A percentile compares a stretch with the other conserved stretches of the same genome.
Conservation (phyloP, 2,797 vertebrate genomes). For the Lates japonicus region DNA sequence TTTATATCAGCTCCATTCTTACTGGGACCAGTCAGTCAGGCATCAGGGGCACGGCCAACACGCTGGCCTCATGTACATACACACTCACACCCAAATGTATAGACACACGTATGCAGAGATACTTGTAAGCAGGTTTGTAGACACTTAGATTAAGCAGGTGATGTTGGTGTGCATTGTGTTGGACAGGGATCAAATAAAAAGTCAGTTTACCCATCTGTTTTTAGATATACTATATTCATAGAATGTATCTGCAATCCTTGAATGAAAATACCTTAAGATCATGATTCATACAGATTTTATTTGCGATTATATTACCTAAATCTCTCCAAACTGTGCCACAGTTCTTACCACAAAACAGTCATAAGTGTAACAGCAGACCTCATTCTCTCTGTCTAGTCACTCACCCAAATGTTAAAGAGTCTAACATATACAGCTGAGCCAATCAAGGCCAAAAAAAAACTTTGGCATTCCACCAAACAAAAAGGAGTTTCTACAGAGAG, state of each 20-base stretch:
- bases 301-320: background rate
- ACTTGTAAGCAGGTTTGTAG: conserved; percentile 11
- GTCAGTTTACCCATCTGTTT: no score
- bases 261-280: background rate
- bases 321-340: background rate
- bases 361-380: background rate
- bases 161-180: background rate
- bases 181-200: background rate
- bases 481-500: conserved; percentile 16
- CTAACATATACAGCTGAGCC: conserved; percentile 4
- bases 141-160: background rate
- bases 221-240: background rate
- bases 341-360: background rate
- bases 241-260: background rate
- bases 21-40: conserved; percentile 78
- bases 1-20: conserved; percentile 86
- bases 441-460: conserved; percentile 3
- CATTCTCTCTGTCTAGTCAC: background rate
- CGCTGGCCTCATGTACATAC: conserved; percentile 24
- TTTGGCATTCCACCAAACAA: conserved; percentile 15
- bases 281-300: background rate
- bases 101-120: background rate
- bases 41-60: conserved; percentile 60
- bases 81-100: conserved; percentile 22
- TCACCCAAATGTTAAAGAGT: conserved; percentile 1